These are phyloP conservation scores for Schizopygopsis malacanthus DNA, from an alignment of 2,797 vertebrate species.

Conservation along the genomic window DNA sequence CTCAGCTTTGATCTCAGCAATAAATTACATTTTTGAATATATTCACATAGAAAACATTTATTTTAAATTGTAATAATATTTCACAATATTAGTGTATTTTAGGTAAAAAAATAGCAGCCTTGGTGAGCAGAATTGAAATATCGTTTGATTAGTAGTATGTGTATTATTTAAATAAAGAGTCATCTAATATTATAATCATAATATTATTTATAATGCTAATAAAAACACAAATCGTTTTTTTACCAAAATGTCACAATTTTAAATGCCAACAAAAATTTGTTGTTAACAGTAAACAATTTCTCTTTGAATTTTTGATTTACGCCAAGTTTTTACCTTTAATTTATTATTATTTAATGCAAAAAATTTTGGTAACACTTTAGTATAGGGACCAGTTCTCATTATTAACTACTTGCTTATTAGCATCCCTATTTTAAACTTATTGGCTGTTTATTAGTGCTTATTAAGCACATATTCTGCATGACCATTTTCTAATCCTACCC, in stretches of 20 bases:
- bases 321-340: neutral
- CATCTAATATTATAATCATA: neutral
- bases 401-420: too few relatives aligned
- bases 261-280: too few relatives aligned
- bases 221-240: neutral
- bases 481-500: too few relatives aligned
- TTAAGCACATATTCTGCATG: too few relatives aligned
- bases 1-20: neutral
- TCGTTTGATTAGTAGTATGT: neutral
- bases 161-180: neutral
- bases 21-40: too few relatives aligned
- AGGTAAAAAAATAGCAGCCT: neutral
- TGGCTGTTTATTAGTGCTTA: too few relatives aligned
- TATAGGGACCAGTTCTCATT: too few relatives aligned
- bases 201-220: neutral
- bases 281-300: too few relatives aligned
- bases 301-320: neutral
- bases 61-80: neutral
- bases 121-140: neutral
- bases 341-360: neutral
- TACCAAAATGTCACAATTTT: neutral
- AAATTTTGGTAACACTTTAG: too few relatives aligned
- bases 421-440: too few relatives aligned
- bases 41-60: neutral
- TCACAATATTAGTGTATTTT: neutral